Conservation (phyloP, 2,797 vertebrate species). For the Anolis apletophallus region DNA sequence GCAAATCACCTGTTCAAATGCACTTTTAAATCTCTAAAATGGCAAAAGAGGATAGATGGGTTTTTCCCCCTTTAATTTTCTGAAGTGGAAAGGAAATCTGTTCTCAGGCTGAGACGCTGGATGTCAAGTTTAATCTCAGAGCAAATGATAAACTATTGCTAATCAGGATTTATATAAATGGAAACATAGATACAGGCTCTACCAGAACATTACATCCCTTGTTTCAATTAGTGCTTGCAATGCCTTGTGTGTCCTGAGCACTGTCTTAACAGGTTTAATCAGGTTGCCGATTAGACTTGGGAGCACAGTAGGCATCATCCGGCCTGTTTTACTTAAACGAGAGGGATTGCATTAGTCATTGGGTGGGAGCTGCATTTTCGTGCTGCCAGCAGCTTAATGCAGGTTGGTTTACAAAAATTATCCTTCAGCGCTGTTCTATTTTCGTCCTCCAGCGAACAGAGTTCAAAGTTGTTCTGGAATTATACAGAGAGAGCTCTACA, state of each 20-base stretch:
- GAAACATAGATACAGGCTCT: conserved; percentile 48
- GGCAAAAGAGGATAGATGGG: conserved; percentile 32
- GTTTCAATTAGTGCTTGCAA: conserved; percentile 63
- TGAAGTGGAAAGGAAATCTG: conserved; percentile 26
- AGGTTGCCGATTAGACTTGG: conserved; percentile 55
- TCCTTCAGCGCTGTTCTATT: conserved; percentile 55
- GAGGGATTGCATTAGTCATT: conserved; percentile 58
- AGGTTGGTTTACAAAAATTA: conserved; percentile 59
- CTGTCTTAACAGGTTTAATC: conserved; percentile 62
- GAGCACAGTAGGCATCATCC: conserved; percentile 57
- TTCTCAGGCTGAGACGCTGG: conserved; percentile 47
- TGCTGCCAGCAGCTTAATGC: conserved; percentile 41
- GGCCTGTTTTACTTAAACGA: conserved; percentile 39
- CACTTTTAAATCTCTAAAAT: conserved; percentile 37
- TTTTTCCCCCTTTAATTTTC: conserved; percentile 45
- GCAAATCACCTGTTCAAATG: conserved; percentile 32
- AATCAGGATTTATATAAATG: conserved; percentile 61
- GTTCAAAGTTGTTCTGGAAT: conserved; percentile 65
- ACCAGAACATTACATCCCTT: conserved; percentile 56
- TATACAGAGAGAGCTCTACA: conserved; percentile 52
- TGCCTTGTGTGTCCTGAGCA: conserved; percentile 56
- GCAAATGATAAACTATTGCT: conserved; percentile 58
- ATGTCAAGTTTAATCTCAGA: conserved; percentile 53
- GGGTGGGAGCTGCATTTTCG: conserved; percentile 42
- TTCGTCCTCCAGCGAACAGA: conserved; percentile 54